A percentile compares a stretch with the other conserved stretches of the same genome.
Evolutionary conservation across 2,113 vertebrate genomes (phyloP).

Genomic region (Brachyistius frenatus): DNA sequence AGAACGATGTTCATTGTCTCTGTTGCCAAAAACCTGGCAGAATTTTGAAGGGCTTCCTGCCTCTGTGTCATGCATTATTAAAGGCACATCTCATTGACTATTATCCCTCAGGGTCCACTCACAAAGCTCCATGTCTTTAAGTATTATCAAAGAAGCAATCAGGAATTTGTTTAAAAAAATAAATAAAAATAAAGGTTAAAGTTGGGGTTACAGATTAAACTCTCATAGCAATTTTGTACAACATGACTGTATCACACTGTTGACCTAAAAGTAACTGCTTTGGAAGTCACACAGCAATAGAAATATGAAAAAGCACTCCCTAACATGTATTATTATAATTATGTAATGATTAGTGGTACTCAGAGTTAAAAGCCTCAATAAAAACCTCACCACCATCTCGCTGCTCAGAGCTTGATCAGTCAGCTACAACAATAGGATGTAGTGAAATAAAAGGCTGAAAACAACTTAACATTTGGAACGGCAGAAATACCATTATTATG

Average conservation of each 20-base stretch:
- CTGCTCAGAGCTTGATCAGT: constrained; percentile 2
- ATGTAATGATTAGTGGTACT: not conserved
- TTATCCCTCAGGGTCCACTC: constrained; percentile 51
- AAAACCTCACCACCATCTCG: not conserved
- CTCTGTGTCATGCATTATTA: constrained; percentile 59
- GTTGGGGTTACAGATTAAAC: constrained; percentile 23
- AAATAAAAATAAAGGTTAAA: constrained; percentile 10
- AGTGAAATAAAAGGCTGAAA: constrained; percentile 1
- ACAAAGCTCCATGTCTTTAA: constrained; percentile 48
- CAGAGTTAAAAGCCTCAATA: not conserved
- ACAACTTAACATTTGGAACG: not conserved
- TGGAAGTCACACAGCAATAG: constrained; percentile 7
- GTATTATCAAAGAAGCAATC: constrained; percentile 54
- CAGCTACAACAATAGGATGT: not conserved
- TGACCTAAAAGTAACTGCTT: constrained; percentile 8
- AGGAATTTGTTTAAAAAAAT: constrained; percentile 28
- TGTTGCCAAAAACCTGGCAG: constrained; percentile 44
- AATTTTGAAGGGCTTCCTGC: constrained; percentile 54
- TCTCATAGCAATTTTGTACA: not conserved
- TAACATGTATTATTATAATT: not conserved
- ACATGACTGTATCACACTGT: not conserved
- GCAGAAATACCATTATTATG: too few relatives aligned
- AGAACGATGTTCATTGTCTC: constrained; percentile 41
- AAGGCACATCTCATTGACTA: constrained; percentile 54
- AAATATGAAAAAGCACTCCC: not conserved